Evolutionary conservation across 2,113 vertebrate species (phyloP), one percentile per base, ranked within the genome.

Genomic region (Lophotis ruficrista): DNA sequence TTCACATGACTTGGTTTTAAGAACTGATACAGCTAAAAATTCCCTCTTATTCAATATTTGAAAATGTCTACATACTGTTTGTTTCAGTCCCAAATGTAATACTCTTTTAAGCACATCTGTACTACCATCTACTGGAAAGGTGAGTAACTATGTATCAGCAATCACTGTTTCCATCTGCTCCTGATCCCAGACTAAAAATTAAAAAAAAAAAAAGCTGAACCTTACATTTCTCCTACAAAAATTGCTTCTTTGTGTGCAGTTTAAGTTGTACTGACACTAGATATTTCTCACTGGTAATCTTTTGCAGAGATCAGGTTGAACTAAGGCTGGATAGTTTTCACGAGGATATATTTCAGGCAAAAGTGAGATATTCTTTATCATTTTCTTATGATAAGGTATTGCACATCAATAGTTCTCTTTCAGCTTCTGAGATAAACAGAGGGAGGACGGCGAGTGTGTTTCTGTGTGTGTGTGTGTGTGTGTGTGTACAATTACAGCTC

Each of bases 41-140:
- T 87, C 54, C 38, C 93, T 47, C 23, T 79, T 95, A 54, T 92
- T 95, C 78, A n/a, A 51, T 81, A 8, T 88, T 79, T 84, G 72
- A 94, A 93, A 95, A 93, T 77, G 35, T 58, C 62, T 93, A 25
- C 50, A 54, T 69, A 11, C 57, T 24, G 8, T 96, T 77, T 96
- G 38, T 87, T 96, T 90, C 95, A 88, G 57, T 95, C 94, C 57
- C 48, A 43, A 94, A 68, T 78, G 38, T 50, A 78, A 84, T 72
- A 18, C 69, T 96, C 80, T 97, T 75, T 98, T 98, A 94, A 94
- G 77, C 95, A 98, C 97, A 98, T 98, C 98, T 98, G 97, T 95
- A 89, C 97, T 96, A 98, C 97, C 97, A 98, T 98, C 97, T 98
- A 95, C 97, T 98, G 97, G 98, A 98, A 98, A 98, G 96, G 97